phyloP scores from a whole-genome alignment of 1,140 invertebrate genomes.

The Drosophila fuyamai region DNA sequence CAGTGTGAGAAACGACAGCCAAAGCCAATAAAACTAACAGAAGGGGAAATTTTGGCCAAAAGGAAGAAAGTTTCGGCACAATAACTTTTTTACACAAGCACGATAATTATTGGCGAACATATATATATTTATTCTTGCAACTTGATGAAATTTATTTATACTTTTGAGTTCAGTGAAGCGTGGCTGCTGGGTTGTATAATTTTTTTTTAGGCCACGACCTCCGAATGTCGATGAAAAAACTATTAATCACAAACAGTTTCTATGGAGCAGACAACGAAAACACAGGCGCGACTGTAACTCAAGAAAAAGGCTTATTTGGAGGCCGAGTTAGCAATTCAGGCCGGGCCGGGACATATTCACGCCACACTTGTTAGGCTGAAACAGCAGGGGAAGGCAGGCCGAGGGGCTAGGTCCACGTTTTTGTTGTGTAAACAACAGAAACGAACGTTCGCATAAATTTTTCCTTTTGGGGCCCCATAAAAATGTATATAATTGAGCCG shows the following conservation, averaged over 20 bases:
- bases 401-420: constrained; percentile 21
- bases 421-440: constrained; percentile 64
- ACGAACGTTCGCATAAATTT: constrained; percentile 78
- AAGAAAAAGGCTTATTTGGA: constrained; percentile 30
- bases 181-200: constrained; percentile 23
- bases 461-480: constrained; percentile 56
- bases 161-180: constrained; percentile 40
- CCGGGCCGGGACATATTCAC: constrained; percentile 47
- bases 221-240: constrained; percentile 49
- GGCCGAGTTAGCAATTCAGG: constrained; percentile 23
- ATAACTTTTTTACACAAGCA: constrained; percentile 22
- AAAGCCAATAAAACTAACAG: constrained; percentile 46
- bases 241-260: constrained; percentile 47
- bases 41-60: constrained; percentile 13
- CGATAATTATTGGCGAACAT: constrained; percentile 36
- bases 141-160: constrained; percentile 42
- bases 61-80: constrained; percentile 20
- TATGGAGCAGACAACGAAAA: constrained; percentile 15
- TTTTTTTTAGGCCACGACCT: constrained; percentile 20
- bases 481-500: constrained; percentile 81
- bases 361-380: constrained; percentile 49
- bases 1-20: constrained; percentile 48
- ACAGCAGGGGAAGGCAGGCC: not conserved
- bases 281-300: not conserved
- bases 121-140: constrained; percentile 25